Evolutionary conservation across 2,113 vertebrate species (phyloP), one percentile per base, ranked within the genome.

Genomic region (Microtus ochrogaster): DNA sequence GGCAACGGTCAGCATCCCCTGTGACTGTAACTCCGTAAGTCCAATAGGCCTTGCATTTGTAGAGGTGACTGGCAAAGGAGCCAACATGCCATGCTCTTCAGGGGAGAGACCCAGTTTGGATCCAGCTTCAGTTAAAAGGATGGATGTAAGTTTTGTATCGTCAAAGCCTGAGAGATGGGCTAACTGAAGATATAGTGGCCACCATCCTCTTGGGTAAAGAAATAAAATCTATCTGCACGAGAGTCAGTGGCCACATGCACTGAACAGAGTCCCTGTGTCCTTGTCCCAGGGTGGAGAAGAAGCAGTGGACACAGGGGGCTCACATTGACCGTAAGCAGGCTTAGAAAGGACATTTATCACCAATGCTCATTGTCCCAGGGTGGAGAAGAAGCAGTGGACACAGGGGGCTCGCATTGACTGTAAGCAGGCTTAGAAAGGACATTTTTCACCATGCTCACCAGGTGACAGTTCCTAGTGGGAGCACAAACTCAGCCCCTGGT

Each of bases 21-120:
- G 95, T 96, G 94, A 97, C 77, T 94, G 93, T 96, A 97, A 84
- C 58, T 93, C 94, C 73, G 44, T 89, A 90, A 93, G 98, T 97
- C 96, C 94, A 89, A 0, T 52, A 96, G 97, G 72, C 63, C 92
- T 61, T 94, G 92, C 87, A 90, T 96, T 96, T 97, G 88, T 76
- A 93, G 93, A 97, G 88, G 96, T 61, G 92, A 14, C 79, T 89
- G 73, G 81, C 97, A 96, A 94, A 93, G 90, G 88, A 95, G 94
- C 39, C 89, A 92, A 61, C 93, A 90, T 98, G 97, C 97, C 94
- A 97, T 94, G 98, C 95, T 77, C 74, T 82, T 92, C 30, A 49
- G 70, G 93, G 86, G 63, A 22, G 70, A 89, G 86, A 61, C 91
- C 65, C 95, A 65, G 21, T 21, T 82, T 94, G 97, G 82, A 55